Conservation (phyloP, 92 coral and sea anemone species). For the Siderastrea radians region DNA sequence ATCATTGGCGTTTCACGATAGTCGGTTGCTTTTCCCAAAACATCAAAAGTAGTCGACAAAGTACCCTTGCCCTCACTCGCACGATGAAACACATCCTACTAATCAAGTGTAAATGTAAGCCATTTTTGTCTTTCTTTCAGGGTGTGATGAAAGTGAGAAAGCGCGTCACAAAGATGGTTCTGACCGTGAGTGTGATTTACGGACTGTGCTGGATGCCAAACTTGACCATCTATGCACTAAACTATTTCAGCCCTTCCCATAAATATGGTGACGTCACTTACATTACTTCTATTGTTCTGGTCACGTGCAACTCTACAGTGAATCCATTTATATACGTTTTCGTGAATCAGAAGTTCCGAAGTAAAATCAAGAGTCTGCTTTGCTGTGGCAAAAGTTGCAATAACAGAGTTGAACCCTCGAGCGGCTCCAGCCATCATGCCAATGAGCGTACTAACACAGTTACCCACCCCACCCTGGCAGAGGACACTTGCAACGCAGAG, state of each 20-base stretch:
- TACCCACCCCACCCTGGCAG: not conserved
- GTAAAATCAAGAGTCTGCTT: constrained; percentile 4
- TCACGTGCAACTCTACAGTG: not conserved
- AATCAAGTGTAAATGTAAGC: not conserved
- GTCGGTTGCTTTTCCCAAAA: no score
- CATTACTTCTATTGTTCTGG: constrained; percentile 15
- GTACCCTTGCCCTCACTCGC: no score
- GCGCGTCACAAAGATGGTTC: constrained; percentile 68
- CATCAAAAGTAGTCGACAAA: no score
- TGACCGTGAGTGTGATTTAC: constrained; percentile 56
- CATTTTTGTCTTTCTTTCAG: not conserved
- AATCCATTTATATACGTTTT: no score
- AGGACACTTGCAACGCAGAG: not conserved
- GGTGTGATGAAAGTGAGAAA: constrained; percentile 50
- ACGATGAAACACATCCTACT: no score
- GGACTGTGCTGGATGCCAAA: constrained; percentile 59
- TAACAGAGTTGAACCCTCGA: constrained; percentile 1
- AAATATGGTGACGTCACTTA: not conserved
- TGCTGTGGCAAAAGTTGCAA: not conserved
- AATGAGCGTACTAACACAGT: not conserved
- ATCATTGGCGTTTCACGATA: no score
- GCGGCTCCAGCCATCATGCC: not conserved
- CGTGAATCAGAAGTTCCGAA: not conserved
- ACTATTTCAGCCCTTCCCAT: not conserved
- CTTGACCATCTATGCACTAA: not conserved